Evolutionary conservation across 2,888 invertebrate species (phyloP).

Genomic region (Trilocha varians): DNA sequence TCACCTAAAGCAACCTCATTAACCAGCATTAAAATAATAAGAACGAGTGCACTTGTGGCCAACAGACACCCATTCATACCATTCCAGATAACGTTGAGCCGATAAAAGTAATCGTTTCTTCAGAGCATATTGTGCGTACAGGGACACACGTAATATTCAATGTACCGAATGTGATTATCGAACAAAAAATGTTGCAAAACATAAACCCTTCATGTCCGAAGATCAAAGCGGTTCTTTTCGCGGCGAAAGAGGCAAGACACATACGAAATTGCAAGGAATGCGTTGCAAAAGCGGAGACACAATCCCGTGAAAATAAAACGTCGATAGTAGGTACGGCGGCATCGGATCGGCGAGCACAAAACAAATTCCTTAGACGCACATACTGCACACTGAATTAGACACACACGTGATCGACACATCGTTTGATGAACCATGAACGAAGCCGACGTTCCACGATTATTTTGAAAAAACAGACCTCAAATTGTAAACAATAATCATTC

Average conservation of each 20-base stretch:
- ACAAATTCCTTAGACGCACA: slow-evolving; percentile 64
- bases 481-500: not conserved
- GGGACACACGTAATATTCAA: not conserved
- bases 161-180: slow-evolving; percentile 13
- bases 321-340: slow-evolving; percentile 38
- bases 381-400: slow-evolving; percentile 63
- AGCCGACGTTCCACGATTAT: slow-evolving; percentile 13
- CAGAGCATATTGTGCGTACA: slow-evolving; percentile 17
- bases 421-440: slow-evolving; percentile 46
- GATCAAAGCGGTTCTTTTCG: slow-evolving; percentile 41
- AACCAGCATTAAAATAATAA: slow-evolving; percentile 52
- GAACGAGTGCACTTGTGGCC: slow-evolving; percentile 30
- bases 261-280: slow-evolving; percentile 49
- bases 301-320: slow-evolving; percentile 61
- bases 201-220: slow-evolving; percentile 20
- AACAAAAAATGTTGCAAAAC: slow-evolving; percentile 14
- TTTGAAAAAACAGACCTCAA: not conserved
- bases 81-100: slow-evolving; percentile 18
- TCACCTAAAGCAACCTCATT: slow-evolving; percentile 46
- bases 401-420: slow-evolving; percentile 58
- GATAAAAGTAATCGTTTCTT: slow-evolving; percentile 23
- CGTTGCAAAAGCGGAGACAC: slow-evolving; percentile 44
- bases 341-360: slow-evolving; percentile 51
- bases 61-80: slow-evolving; percentile 22
- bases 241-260: slow-evolving; percentile 33